phyloP scores from a whole-genome alignment of 2,113 vertebrate species.

The Zosterops borbonicus region DNA sequence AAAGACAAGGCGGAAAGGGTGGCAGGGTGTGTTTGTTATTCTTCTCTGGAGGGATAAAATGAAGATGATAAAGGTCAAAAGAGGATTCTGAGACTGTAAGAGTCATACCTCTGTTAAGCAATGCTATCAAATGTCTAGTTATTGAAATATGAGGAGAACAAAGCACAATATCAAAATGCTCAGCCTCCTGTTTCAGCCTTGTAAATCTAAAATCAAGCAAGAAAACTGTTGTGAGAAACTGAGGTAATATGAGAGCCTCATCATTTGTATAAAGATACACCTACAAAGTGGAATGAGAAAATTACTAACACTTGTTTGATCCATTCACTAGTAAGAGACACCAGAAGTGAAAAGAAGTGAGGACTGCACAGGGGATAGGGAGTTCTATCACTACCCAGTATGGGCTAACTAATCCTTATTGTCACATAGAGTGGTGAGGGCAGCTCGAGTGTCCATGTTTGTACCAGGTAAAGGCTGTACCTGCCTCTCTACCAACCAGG shows the following conservation, averaged over 20 bases:
- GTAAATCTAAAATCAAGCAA: not conserved
- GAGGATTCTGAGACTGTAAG: not conserved
- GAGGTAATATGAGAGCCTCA: not conserved
- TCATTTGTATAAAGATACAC: not conserved
- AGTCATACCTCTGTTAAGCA: slow-evolving; percentile 11
- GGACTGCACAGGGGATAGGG: rapidly evolving
- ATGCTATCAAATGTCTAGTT: not conserved
- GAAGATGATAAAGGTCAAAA: not conserved
- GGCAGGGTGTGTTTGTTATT: not conserved
- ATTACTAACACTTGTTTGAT: not conserved
- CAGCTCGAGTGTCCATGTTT: not conserved
- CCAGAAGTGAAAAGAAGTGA: not conserved
- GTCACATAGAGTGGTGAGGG: not conserved
- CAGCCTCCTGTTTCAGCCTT: not conserved
- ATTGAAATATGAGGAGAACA: not conserved
- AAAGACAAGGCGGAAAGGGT: not conserved
- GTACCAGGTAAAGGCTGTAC: not conserved
- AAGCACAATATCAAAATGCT: not conserved
- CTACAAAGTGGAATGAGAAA: not conserved
- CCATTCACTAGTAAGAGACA: not conserved
- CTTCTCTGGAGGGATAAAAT: not conserved
- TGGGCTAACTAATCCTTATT: not conserved
- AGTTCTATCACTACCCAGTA: not conserved
- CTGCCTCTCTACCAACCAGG: not conserved
- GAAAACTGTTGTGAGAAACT: not conserved